Percentiles rank a stretch among this genome's conserved stretches.
Evolutionary conservation across 2,113 vertebrate genomes (phyloP).

Genomic region (Chrysochloris asiatica): DNA sequence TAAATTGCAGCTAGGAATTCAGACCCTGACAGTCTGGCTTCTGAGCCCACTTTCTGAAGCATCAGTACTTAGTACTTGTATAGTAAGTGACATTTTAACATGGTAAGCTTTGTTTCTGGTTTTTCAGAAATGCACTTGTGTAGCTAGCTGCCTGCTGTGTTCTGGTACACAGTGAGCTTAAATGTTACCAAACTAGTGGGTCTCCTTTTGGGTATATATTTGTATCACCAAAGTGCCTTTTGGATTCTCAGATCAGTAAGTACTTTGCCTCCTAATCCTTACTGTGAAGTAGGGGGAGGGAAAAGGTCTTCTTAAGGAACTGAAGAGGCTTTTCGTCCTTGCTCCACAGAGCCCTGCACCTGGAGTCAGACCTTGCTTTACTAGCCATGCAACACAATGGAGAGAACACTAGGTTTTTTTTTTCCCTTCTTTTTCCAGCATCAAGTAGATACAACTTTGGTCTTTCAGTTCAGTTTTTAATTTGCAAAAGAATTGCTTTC

Average conservation of each 20-base stretch:
- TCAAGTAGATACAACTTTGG: not conserved
- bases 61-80: not conserved
- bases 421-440: not conserved
- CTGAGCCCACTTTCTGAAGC: not conserved
- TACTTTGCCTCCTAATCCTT: not conserved
- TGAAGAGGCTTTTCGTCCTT: not conserved
- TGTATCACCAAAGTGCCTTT: not conserved
- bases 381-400: not conserved
- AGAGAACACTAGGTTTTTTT: not conserved
- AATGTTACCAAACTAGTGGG: not conserved
- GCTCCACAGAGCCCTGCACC: not conserved
- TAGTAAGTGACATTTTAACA: not conserved
- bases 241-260: not conserved
- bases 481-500: not conserved
- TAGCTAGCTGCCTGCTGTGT: not conserved
- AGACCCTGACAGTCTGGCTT: not conserved
- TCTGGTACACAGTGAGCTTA: not conserved
- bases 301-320: not conserved
- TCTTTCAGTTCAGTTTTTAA: conserved; percentile 5
- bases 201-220: not conserved
- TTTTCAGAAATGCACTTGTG: not conserved
- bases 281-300: not conserved
- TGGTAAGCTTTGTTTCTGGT: not conserved
- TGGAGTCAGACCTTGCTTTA: not conserved
- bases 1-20: not conserved